Percentiles rank a stretch among this genome's conserved stretches.
phyloP scores from a whole-genome alignment of 2,797 vertebrate species.

The Silurus aristotelis region DNA sequence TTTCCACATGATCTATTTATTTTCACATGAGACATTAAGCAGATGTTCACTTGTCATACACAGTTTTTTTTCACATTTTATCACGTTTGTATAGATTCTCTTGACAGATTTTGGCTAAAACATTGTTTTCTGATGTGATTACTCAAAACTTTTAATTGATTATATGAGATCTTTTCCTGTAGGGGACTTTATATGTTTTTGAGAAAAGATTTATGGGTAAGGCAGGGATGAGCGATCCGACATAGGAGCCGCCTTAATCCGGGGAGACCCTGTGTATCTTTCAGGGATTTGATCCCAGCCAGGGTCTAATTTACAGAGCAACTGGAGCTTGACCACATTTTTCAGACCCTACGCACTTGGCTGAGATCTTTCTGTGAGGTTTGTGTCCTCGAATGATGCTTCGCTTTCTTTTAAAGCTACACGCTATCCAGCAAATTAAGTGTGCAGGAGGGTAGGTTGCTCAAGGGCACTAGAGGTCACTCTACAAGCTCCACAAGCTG shows the following conservation, averaged over 20 bases:
- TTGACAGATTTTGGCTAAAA: background rate
- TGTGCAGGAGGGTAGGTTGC: background rate
- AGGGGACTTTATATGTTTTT: conserved; percentile 16
- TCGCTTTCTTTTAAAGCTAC: background rate
- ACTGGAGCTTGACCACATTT: conserved; percentile 49
- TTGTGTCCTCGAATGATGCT: conserved; percentile 1
- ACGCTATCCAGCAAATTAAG: background rate
- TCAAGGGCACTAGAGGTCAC: conserved; percentile 19
- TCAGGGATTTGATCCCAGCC: conserved; percentile 40
- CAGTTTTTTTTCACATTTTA: no score
- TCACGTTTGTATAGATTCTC: background rate
- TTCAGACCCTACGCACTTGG: background rate
- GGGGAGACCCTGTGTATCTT: conserved; percentile 13
- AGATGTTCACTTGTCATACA: no score
- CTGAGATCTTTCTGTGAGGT: conserved; percentile 1
- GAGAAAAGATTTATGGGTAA: conserved; percentile 37
- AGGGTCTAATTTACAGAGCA: conserved; percentile 52
- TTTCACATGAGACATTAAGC: background rate
- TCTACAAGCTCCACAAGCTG: background rate
- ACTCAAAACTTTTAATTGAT: background rate
- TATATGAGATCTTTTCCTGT: background rate
- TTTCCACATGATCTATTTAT: background rate
- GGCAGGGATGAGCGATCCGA: conserved; percentile 14
- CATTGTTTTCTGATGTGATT: background rate
- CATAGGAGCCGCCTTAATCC: conserved; percentile 39